Conservation (phyloP, 1,140 invertebrate genomes). For the Phenacoccus solenopsis region DNA sequence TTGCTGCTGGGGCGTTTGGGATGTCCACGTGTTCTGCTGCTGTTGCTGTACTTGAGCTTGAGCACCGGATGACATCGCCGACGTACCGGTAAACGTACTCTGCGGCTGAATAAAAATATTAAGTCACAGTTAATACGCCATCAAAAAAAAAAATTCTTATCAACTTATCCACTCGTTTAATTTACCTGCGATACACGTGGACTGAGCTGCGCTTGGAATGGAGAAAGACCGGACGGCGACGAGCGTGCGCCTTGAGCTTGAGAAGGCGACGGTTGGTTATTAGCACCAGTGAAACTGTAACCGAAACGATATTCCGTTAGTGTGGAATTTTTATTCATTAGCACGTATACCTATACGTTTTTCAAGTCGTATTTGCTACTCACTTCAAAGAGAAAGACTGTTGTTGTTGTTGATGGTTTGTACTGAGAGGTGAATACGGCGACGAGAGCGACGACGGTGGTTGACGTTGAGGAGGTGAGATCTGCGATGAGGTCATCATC, state of each 20-base stretch:
- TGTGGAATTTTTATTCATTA: too few relatives aligned
- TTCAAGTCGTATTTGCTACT: too few relatives aligned
- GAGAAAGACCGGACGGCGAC: conserved; percentile 19
- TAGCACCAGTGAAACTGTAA: conserved; percentile 8
- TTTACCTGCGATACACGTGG: conserved; percentile 30
- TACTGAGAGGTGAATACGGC: conserved; percentile 19
- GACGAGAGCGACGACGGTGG: conserved; percentile 31
- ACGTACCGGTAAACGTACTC: background rate
- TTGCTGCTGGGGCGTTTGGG: conserved; percentile 19
- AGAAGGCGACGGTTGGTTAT: background rate
- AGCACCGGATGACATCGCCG: background rate
- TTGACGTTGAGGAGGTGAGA: conserved; percentile 34
- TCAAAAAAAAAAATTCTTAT: too few relatives aligned
- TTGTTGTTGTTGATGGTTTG: conserved; percentile 27
- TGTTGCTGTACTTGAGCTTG: background rate
- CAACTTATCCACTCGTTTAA: too few relatives aligned
- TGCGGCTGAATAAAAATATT: background rate
- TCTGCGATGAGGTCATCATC: conserved; percentile 27
- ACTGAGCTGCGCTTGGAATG: conserved; percentile 31
- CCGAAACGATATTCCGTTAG: background rate
- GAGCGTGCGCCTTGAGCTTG: background rate
- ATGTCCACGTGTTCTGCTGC: background rate
- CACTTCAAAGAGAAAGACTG: conserved; percentile 27
- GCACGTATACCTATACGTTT: too few relatives aligned
- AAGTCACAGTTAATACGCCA: too few relatives aligned